phyloP scores from a whole-genome alignment of 2,113 vertebrate species.

The Aptenodytes patagonicus region DNA sequence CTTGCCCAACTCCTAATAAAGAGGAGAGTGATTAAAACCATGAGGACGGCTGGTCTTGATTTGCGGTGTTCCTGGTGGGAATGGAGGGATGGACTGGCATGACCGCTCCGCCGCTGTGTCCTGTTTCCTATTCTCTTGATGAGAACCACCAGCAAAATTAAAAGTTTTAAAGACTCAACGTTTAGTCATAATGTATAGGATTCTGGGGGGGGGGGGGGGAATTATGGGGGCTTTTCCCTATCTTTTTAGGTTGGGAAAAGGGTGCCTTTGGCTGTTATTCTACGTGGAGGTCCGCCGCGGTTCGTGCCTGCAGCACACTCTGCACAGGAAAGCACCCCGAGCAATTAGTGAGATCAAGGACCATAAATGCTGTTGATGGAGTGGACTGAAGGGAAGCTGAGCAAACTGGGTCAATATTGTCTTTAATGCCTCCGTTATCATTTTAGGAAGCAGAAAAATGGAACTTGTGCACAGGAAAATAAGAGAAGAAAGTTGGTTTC shows the following conservation, averaged over 20 bases:
- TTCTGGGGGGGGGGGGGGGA: no score
- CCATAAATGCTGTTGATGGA: background rate
- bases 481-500: slow-evolving; percentile 37
- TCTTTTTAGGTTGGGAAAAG: background rate
- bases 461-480: background rate
- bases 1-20: background rate
- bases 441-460: slow-evolving; percentile 48
- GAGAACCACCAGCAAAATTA: background rate
- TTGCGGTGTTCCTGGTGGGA: background rate
- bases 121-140: background rate
- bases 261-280: background rate
- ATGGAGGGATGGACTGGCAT: background rate
- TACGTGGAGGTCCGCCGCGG: accelerated
- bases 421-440: background rate
- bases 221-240: accelerated
- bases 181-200: background rate
- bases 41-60: background rate
- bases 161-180: accelerated
- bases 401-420: background rate
- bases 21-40: background rate
- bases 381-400: background rate
- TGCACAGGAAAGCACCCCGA: background rate
- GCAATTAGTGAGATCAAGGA: background rate
- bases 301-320: background rate
- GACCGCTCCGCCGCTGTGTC: accelerated